Base-by-base conservation (phyloP, 30 jellyfish, hydroid and myxozoan species). In the Turritopsis rubra region DNA sequence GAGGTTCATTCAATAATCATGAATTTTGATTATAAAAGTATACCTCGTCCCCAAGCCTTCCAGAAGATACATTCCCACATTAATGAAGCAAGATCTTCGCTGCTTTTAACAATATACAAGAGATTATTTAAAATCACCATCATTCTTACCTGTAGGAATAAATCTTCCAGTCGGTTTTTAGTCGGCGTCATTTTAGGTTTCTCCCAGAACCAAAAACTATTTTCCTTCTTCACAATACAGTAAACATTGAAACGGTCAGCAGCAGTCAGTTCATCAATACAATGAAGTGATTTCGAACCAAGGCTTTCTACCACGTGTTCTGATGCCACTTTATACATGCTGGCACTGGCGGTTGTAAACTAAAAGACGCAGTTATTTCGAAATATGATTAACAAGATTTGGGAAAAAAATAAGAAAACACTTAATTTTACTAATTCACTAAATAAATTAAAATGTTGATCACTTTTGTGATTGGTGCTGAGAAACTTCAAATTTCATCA, bases 121-220 rank as follows among this genome's bases (percentile, higher is more conserved):
- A n/a, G n/a, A n/a, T n/a, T n/a, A n/a, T n/a, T n/a, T n/a, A n/a
- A n/a, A n/a, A n/a, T n/a, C n/a, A n/a, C n/a, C n/a, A n/a, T n/a
- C n/a, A n/a, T n/a, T n/a, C n/a, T 22, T 80, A 91, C 97, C 90
- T 65, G 60, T 26, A 65, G 79, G 22, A 91, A 53, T 23, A 91
- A 23, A 84, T 91, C 96, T 27, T 87, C 81, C 87, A 91, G 71
- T 27, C 84, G 80, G 18, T 86, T 79, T 91, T 87, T 85, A 17
- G 97, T 91, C 31, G 94, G 96, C 52, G 54, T 65, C n/a, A 91
- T 80, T 81, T 91, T 87, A 27, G 96, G 89, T 70, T 84, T 86
- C 83, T 87, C 81, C 97, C 97, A 91, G 18, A 87, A 86, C 97
- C 97, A 91, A 70, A 91, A 87, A 29, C 91, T 71, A 25, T 53